Percentiles rank a stretch among this genome's conserved stretches.
Conservation (phyloP, 1,140 invertebrate species). For the Drosophila sp. region DNA sequence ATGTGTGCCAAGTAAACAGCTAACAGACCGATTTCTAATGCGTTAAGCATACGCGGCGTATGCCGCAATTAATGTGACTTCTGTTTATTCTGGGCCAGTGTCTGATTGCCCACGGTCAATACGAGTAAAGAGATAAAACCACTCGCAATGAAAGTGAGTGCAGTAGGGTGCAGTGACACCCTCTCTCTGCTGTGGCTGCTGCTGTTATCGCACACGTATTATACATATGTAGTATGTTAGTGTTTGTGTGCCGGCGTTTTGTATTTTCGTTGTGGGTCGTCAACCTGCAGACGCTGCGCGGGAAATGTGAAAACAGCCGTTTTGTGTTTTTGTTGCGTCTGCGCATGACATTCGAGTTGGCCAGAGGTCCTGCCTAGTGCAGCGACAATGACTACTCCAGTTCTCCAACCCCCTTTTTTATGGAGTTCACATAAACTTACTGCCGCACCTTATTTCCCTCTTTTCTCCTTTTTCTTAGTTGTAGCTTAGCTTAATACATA, state of each 20-base stretch:
- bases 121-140: not conserved
- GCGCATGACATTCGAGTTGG: conserved; percentile 28
- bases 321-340: conserved; percentile 58
- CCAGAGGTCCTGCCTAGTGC: conserved; percentile 16
- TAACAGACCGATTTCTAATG: conserved; percentile 1
- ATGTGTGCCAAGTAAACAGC: conserved; percentile 40
- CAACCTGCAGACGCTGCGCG: conserved; percentile 65
- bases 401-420: conserved; percentile 32
- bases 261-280: conserved; percentile 61
- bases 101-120: conserved; percentile 19
- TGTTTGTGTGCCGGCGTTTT: conserved; percentile 36
- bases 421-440: conserved; percentile 31
- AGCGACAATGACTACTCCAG: conserved; percentile 8
- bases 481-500: not conserved
- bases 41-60: conserved; percentile 65
- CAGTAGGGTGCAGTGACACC: conserved; percentile 4
- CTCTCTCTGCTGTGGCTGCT: not conserved
- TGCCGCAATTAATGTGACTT: conserved; percentile 38
- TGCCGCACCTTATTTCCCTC: conserved; percentile 68
- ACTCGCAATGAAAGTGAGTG: conserved; percentile 61
- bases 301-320: conserved; percentile 77
- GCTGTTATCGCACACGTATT: conserved; percentile 32
- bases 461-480: not conserved
- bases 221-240: not conserved
- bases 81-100: conserved; percentile 18